Base-by-base conservation (phyloP, 2,888 invertebrate genomes). In the Dioctria linearis region DNA sequence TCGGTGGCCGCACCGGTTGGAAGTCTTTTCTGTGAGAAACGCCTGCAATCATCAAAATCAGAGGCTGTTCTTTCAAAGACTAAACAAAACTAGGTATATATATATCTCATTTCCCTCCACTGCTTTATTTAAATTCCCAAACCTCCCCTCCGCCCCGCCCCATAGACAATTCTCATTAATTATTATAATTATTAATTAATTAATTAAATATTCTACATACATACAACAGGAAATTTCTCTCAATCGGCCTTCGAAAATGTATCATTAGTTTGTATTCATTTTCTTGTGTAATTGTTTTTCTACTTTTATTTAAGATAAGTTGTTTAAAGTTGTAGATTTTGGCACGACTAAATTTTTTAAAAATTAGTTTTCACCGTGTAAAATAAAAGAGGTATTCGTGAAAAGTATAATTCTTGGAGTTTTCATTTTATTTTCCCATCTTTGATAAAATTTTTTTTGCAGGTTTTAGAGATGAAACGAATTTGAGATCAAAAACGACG, bases 11-110 rank as follows among this genome's bases (percentile, higher is more conserved):
- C 87, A 80, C 87, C 88, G 3, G 86, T 88, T 49, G 87, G 88
- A 78, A 88, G 87, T 80, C 85, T 89, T 25, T 88, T 86, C 82
- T 89, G 89, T 80, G 89, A 89, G 83, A 87, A 88, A 84, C 88
- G 89, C 49, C 84, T 89, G 82, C 87, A 88, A 84, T 85, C 86
- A 67, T 88, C 88, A 9, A 88, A 88, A 84, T 88, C 89, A 73
- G 89, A 89, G 84, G 88, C 87, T 84, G 82, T 81, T 80, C 81
- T 82, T 54, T 82, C 82, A 82, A 82, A 82, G 81, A 81, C 82
- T 79, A 81, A 82, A 71, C 80, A 81, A 79, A 81, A 80, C 67
- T 82, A 79, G 76, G 25, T 25, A 25, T 25, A 25, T 25, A 25
- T 25, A 57, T 63, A 46, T 76, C 51, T 63, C 39, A 37, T 11